Conservation (phyloP, 2,888 invertebrate species). For the Orthosia cruda region DNA sequence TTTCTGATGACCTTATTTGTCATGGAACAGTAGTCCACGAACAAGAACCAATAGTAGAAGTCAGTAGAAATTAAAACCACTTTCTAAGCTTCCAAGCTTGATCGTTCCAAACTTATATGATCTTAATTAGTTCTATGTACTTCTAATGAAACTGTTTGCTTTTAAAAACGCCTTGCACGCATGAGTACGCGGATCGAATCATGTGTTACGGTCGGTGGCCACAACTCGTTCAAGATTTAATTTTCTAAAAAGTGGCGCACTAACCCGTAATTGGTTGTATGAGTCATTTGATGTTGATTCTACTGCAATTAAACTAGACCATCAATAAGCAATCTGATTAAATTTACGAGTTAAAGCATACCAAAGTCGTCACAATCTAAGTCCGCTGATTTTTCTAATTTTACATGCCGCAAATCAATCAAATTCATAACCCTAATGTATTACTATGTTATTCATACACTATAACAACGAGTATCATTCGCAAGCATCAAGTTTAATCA, state of each 20-base stretch:
- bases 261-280: conserved; percentile 52
- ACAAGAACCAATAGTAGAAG: not conserved
- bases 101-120: conserved; percentile 15
- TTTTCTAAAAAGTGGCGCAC: conserved; percentile 55
- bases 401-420: no score
- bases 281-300: conserved; percentile 47
- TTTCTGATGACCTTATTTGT: not conserved
- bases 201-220: conserved; percentile 69
- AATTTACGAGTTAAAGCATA: conserved; percentile 12
- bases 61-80: not conserved
- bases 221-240: conserved; percentile 65
- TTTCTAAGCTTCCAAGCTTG: conserved; percentile 7
- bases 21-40: not conserved
- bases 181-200: conserved; percentile 73
- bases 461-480: no score
- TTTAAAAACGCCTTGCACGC: conserved; percentile 69
- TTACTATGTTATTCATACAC: no score
- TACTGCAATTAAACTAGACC: conserved; percentile 29
- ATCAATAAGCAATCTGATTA: conserved; percentile 22
- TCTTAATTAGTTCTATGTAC: conserved; percentile 40
- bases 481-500: no score
- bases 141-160: conserved; percentile 62
- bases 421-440: no score
- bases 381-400: no score
- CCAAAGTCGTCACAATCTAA: no score